Evolutionary conservation across 1,140 invertebrate genomes (phyloP).

Genomic region (Cyclina sinensis): DNA sequence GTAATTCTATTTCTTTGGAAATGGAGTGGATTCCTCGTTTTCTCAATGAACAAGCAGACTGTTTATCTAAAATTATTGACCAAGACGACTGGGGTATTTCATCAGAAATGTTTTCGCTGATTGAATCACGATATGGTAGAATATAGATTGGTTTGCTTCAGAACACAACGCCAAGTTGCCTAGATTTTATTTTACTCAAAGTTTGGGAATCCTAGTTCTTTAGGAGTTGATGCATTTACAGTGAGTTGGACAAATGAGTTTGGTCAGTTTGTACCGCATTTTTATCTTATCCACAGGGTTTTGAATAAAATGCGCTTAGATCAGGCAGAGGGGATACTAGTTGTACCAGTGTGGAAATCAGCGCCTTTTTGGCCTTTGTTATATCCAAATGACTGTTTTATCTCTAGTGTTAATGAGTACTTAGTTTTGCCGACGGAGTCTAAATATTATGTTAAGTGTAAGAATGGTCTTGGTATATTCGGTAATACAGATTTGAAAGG

Average conservation of each 20-base stretch:
- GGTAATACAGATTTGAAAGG: too few relatives aligned
- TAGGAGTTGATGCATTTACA: conserved; percentile 45
- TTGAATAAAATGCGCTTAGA: conserved; percentile 1
- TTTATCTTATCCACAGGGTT: conserved; percentile 2
- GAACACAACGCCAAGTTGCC: conserved; percentile 36
- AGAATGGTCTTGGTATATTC: too few relatives aligned
- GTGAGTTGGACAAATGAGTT: not conserved
- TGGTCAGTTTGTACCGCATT: conserved; percentile 52
- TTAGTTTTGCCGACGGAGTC: too few relatives aligned
- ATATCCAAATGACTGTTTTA: too few relatives aligned
- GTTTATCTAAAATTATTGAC: conserved; percentile 42
- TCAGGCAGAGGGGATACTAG: not conserved
- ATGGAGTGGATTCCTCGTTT: conserved; percentile 51
- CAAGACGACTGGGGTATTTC: conserved; percentile 52
- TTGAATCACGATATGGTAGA: not conserved
- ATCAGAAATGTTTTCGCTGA: not conserved
- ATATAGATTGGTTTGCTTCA: conserved; percentile 55
- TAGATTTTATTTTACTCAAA: conserved; percentile 48
- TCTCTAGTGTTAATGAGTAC: too few relatives aligned
- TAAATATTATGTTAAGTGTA: too few relatives aligned
- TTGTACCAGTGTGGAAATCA: conserved; percentile 39
- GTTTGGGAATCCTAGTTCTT: conserved; percentile 7
- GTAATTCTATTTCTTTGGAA: conserved; percentile 19
- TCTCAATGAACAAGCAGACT: conserved; percentile 55
- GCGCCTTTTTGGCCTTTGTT: not conserved